Conservation (phyloP, 2,888 invertebrate species). For the Steromphala cineraria region DNA sequence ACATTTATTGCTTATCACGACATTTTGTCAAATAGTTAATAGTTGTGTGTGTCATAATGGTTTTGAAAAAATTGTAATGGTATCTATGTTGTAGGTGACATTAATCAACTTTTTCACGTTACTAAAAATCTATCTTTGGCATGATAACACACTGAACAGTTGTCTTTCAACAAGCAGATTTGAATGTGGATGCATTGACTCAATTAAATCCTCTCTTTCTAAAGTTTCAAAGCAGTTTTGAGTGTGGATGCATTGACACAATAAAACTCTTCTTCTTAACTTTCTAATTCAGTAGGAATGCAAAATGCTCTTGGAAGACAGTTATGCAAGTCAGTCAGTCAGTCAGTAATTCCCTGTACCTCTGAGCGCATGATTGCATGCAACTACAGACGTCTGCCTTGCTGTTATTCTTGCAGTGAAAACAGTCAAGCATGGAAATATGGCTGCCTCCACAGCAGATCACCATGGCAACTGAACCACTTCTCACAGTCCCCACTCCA, state of each 20-base stretch:
- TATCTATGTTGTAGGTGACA: no score
- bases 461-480: constrained; percentile 24
- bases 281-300: no score
- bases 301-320: no score
- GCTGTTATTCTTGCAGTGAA: constrained; percentile 18
- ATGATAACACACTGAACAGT: no score
- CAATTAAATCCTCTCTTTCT: neutral
- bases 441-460: constrained; percentile 6
- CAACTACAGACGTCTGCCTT: constrained; percentile 15
- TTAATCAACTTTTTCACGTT: no score
- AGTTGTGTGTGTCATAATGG: no score
- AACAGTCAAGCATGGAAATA: constrained; percentile 10
- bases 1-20: no score
- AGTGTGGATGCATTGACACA: neutral
- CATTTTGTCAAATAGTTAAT: no score
- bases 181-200: neutral
- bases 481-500: constrained; percentile 31
- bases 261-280: neutral
- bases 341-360: constrained; percentile 13
- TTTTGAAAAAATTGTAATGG: no score
- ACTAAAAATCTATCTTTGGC: no score
- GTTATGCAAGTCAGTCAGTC: no score
- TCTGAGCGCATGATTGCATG: constrained; percentile 22
- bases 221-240: neutral
- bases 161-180: neutral